Conservation (phyloP, 2,113 vertebrate species). For the Melanerpes formicivorus region DNA sequence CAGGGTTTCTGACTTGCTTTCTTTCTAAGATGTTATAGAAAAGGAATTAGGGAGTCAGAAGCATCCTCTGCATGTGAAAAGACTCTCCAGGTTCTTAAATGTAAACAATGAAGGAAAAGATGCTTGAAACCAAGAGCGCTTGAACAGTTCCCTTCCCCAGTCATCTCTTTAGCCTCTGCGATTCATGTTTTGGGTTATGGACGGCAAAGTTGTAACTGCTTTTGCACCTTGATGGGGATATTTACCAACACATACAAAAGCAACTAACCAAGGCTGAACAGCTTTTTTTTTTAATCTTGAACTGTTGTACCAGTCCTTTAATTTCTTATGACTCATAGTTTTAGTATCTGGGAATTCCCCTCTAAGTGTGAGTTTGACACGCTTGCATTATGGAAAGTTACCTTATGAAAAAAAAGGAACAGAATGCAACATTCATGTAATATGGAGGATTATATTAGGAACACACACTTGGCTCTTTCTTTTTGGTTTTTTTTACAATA, state of each 20-base stretch:
- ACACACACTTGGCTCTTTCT: not conserved
- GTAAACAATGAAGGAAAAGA: not conserved
- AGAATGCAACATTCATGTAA: constrained; percentile 48
- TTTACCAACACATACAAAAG: not conserved
- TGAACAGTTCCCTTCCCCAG: not conserved
- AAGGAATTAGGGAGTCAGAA: constrained; percentile 7
- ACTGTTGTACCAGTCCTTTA: constrained; percentile 43
- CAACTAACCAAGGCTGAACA: not conserved
- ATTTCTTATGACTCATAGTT: constrained; percentile 65
- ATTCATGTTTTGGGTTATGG: not conserved
- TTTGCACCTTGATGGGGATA: not conserved
- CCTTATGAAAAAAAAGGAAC: constrained; percentile 60
- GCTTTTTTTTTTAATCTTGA: constrained; percentile 33
- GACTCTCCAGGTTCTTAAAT: not conserved
- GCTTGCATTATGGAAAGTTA: constrained; percentile 60
- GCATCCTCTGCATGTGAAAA: not conserved
- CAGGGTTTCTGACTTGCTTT: not conserved
- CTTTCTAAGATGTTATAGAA: not conserved
- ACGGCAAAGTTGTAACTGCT: not conserved
- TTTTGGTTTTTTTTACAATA: not conserved
- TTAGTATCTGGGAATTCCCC: constrained; percentile 69
- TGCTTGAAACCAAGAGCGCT: not conserved
- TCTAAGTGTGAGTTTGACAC: constrained; percentile 53
- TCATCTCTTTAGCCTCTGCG: not conserved
- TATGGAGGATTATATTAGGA: constrained; percentile 30